phyloP scores from a whole-genome alignment of 2,797 vertebrate species.

The Platalea minor region DNA sequence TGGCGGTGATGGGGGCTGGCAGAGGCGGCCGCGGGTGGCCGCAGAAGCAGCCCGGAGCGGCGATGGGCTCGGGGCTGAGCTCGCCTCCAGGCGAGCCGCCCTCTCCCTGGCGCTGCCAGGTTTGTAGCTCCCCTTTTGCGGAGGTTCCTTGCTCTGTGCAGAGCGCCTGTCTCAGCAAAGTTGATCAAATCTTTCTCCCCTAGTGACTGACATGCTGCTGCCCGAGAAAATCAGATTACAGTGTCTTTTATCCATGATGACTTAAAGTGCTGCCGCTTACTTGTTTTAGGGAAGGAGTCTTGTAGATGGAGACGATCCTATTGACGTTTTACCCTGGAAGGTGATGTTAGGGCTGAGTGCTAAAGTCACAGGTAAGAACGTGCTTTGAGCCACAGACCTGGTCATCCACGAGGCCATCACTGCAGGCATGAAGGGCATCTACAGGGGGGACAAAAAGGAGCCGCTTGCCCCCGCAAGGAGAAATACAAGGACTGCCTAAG shows the following conservation, averaged over 20 bases:
- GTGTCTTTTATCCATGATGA: not conserved
- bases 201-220: not conserved
- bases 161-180: not conserved
- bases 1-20: not conserved
- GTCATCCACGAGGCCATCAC: accelerated
- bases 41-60: not conserved
- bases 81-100: not conserved
- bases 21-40: not conserved
- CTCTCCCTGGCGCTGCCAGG: not conserved
- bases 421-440: not conserved
- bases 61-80: not conserved
- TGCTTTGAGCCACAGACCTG: not conserved
- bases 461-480: accelerated
- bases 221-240: not conserved
- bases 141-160: not conserved
- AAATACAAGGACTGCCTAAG: not conserved
- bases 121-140: not conserved
- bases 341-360: not conserved
- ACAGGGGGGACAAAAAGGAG: not conserved
- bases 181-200: not conserved
- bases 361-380: not conserved
- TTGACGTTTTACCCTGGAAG: not conserved
- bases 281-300: not conserved
- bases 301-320: not conserved
- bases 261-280: not conserved